These are phyloP conservation scores for Ceratoteleas bidentatus DNA, from an alignment of 1,140 invertebrate species.

Conservation along the genomic window DNA sequence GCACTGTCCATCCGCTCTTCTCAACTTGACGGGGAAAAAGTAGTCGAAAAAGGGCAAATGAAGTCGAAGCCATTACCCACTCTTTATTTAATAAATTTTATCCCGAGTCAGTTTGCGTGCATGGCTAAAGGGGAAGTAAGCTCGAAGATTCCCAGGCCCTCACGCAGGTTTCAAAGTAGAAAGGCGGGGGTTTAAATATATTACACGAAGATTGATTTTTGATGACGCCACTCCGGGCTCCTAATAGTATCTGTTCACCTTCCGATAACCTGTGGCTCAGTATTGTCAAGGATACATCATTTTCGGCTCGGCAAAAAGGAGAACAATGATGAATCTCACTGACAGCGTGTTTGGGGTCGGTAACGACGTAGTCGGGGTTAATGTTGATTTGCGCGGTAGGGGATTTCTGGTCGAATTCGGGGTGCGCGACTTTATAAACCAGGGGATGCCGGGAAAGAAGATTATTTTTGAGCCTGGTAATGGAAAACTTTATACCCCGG, in stretches of 20 bases:
- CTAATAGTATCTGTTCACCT: conserved; percentile 46
- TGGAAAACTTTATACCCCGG: conserved; percentile 39
- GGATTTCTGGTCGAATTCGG: conserved; percentile 32
- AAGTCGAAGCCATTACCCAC: too few relatives aligned
- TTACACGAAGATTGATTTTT: conserved; percentile 54
- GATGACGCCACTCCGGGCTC: conserved; percentile 20
- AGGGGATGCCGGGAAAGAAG: conserved; percentile 5
- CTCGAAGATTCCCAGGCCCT: not conserved
- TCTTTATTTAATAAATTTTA: not conserved
- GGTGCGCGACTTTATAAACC: conserved; percentile 44
- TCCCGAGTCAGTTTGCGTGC: not conserved
- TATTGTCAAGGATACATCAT: conserved; percentile 41
- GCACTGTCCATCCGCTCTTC: too few relatives aligned
- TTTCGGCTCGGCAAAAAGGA: conserved; percentile 25
- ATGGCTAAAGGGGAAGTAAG: not conserved
- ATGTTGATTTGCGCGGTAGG: conserved; percentile 39
- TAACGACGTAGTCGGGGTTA: conserved; percentile 37
- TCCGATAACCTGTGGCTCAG: conserved; percentile 42
- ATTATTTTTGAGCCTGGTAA: conserved; percentile 41
- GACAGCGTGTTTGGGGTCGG: conserved; percentile 43
- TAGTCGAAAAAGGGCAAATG: too few relatives aligned
- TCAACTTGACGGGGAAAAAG: too few relatives aligned
- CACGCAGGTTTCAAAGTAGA: not conserved
- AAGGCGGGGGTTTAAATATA: conserved; percentile 36
- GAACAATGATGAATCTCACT: conserved; percentile 55